These are phyloP conservation scores for Trisateles emortualis DNA, from an alignment of 2,888 invertebrate species.

Conservation along the genomic window DNA sequence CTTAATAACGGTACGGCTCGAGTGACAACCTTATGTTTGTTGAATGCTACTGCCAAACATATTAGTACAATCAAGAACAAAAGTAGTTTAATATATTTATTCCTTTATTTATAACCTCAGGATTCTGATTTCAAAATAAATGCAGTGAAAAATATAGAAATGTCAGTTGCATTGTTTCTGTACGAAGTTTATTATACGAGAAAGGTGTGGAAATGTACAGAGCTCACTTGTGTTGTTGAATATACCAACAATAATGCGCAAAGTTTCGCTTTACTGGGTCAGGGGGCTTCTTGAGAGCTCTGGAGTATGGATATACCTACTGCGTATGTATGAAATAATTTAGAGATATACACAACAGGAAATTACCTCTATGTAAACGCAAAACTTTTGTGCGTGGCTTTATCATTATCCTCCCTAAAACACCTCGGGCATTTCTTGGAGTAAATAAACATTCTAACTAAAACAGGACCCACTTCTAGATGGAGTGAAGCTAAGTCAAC, in stretches of 20 bases:
- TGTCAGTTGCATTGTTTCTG: slow-evolving; percentile 35
- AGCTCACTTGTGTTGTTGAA: slow-evolving; percentile 53
- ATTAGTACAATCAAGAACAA: slow-evolving; percentile 43
- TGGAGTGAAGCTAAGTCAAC: slow-evolving; percentile 29
- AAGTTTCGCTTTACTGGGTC: slow-evolving; percentile 60
- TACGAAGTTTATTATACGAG: slow-evolving; percentile 39
- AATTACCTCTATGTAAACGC: slow-evolving; percentile 53
- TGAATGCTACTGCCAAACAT: slow-evolving; percentile 29
- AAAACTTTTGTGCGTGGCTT: slow-evolving; percentile 46
- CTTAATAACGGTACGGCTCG: slow-evolving; percentile 52
- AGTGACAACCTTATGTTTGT: slow-evolving; percentile 41
- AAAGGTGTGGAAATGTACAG: slow-evolving; percentile 45
- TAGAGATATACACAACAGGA: slow-evolving; percentile 52
- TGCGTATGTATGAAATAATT: slow-evolving; percentile 54
- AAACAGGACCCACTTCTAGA: slow-evolving; percentile 38
- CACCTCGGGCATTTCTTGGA: slow-evolving; percentile 27
- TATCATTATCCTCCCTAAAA: slow-evolving; percentile 36
- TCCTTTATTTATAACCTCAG: slow-evolving; percentile 10
- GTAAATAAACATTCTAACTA: slow-evolving; percentile 34
- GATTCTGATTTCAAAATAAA: slow-evolving; percentile 24
- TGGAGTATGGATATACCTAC: slow-evolving; percentile 43
- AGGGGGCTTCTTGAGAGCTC: slow-evolving; percentile 47
- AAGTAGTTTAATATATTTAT: slow-evolving; percentile 28
- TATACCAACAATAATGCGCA: slow-evolving; percentile 56
- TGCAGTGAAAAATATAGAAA: slow-evolving; percentile 34